Base-by-base conservation (phyloP, 2,113 vertebrate genomes). In the Telmatochromis sp. region DNA sequence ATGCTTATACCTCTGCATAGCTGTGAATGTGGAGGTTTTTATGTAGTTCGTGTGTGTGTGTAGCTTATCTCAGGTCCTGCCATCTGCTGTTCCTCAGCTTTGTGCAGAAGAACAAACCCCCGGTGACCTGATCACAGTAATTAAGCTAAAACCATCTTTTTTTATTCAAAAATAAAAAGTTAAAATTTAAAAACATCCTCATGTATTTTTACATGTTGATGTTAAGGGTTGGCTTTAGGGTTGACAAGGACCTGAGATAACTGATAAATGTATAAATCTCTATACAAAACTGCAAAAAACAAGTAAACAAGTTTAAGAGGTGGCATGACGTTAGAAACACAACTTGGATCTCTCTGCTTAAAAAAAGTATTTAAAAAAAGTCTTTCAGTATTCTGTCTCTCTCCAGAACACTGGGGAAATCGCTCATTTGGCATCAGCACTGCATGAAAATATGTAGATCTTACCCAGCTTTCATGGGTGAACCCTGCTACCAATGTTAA, bases 31-130 rank as follows among this genome's bases (percentile, higher is more conserved):
- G 12, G 19, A 17, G 9, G 14, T 5, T 65, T 80, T 82, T 35
- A 85, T 60, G 58, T 17, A 4, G 15, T 9, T 23, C 33, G 63
- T 13, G 63, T 37, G 63, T 2, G 60, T 37, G 63, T 14, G 63
- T 2, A 11, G 33, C 5, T 19, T 13, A 15, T 63, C 17, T 89
- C 19, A 31, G 45, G 58, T 87, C 33, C 9, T 31, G 45, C 84
- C 87, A 91, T 94, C 87, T 89, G 88, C 73, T 68, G 12, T 83
- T 91, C 12, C 40, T 86, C 54, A 88, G 82, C 53, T 60, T 37
- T 70, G 70, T 82, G 80, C 82, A 45, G 26, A 14, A n/a, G 37
- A 87, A 86, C 75, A 85, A 87, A 4, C 82, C 58, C 68, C 3
- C 3, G 11, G 65, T 65, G 84, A 87, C 81, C 40, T 49, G 65